A percentile compares a stretch with the other conserved stretches of the same genome.
Evolutionary conservation across 2,797 vertebrate genomes (phyloP).

Genomic region (Acanthurus lineatus): DNA sequence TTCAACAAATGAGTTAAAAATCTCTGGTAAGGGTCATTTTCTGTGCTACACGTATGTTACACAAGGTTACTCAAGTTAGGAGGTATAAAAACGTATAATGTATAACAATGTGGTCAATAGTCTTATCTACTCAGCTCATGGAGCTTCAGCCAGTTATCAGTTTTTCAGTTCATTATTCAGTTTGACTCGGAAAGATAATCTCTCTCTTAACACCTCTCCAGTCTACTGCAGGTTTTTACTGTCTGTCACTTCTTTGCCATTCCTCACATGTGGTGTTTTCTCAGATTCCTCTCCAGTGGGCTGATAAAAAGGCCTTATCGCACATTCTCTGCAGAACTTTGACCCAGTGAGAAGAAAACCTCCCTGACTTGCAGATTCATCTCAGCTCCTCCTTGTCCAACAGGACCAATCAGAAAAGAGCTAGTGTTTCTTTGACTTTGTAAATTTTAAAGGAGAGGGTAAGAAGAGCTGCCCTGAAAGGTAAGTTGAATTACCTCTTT

Average conservation of each 20-base stretch:
- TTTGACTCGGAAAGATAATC: no score
- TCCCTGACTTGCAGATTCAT: conserved; percentile 24
- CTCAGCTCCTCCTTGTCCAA: conserved; percentile 26
- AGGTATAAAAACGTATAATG: background rate
- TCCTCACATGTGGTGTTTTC: conserved; percentile 69
- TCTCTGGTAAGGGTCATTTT: conserved; percentile 57
- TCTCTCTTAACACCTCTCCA: no score
- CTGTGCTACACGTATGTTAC: background rate
- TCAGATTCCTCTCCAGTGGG: conserved; percentile 51
- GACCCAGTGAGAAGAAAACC: conserved; percentile 63
- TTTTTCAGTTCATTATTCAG: conserved; percentile 2
- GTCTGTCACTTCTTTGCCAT: conserved; percentile 2
- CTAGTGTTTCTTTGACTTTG: conserved; percentile 20
- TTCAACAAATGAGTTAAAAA: conserved; percentile 12
- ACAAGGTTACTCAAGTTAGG: background rate
- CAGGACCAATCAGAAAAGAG: conserved; percentile 55
- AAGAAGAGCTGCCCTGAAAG: conserved; percentile 50
- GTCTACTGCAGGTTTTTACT: background rate
- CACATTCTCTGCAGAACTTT: conserved; percentile 78
- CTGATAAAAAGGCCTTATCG: conserved; percentile 79
- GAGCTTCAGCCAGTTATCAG: background rate
- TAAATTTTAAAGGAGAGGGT: conserved; percentile 11
- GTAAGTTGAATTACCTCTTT: conserved; percentile 43
- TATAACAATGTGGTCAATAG: background rate
- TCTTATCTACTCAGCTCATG: background rate